Evolutionary conservation across 2,797 vertebrate genomes (phyloP), one percentile per base, ranked within the genome.

Genomic region (Loriculus beryllinus): DNA sequence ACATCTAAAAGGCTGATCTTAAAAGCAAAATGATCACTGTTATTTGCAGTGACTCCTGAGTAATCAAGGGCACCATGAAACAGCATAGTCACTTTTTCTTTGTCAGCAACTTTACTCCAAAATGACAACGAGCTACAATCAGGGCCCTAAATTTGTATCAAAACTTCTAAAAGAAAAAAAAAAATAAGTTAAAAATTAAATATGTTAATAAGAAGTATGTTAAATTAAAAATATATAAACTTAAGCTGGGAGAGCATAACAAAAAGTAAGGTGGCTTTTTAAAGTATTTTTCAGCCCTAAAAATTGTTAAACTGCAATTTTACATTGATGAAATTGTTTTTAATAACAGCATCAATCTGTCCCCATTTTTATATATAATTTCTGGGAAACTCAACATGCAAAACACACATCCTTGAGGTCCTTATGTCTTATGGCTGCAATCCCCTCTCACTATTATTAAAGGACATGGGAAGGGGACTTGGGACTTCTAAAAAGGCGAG

Each of bases 381-480:
- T 22, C 12, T 26, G 57, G 40, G 71, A 88, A 79, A 51, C 26
- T 92, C 62, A 64, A 51, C 13, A 49, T 43, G 54, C 25, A 71
- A 78, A 88, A 17, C 37, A 45, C 29, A 29, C 17, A 88, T 49
- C 29, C 82, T 88, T 0, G 0, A 92, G 65, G 25, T 86, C 39
- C 26, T n/a, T 78, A 16, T 57, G 63, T 88, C 64, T 81, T 80
- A 56, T 83, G 78, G 17, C 49, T 83, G 57, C 42, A 82, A 29
- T 68, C 21, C 35, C 12, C 28, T 64, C 70, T 90, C 65, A 52
- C 49, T 7, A 1, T 96, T 97, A 96, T 97, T 97, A 97, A 95
- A 96, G 45, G 86, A 93, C 87, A 83, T 95, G 86, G 83, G 85
- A 90, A 97, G 69, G 65, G 59, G 94, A 93, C 90, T 96, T 96